Percentiles rank a stretch among this genome's conserved stretches.
phyloP scores from a whole-genome alignment of 2,797 vertebrate genomes.

The Melanotaenia boesemani region DNA sequence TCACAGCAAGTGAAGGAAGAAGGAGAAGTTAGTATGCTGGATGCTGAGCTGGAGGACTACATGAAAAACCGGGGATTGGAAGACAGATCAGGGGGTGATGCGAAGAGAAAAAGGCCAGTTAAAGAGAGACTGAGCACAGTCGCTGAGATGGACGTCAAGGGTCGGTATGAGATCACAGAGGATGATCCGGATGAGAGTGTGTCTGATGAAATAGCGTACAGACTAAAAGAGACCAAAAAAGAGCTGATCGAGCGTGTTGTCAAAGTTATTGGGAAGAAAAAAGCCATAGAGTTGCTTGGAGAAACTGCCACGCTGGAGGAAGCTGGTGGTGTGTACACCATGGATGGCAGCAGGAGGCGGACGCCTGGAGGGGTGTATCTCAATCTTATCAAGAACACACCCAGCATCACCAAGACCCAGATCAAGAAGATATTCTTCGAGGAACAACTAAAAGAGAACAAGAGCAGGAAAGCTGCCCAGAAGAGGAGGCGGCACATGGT shows the following conservation, averaged over 20 bases:
- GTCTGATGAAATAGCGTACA: constrained; percentile 91
- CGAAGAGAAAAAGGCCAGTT: constrained; percentile 88
- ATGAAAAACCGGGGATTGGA: constrained; percentile 83
- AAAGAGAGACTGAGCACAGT: constrained; percentile 90
- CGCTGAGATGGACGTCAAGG: constrained; percentile 92
- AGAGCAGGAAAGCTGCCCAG: constrained; percentile 93
- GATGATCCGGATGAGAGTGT: constrained; percentile 91
- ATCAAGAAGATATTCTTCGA: constrained; percentile 92
- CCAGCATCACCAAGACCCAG: constrained; percentile 89
- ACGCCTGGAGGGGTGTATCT: constrained; percentile 97
- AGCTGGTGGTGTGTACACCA: constrained; percentile 90
- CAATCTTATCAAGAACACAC: constrained; percentile 93
- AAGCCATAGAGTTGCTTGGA: constrained; percentile 92
- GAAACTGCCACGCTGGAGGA: constrained; percentile 94
- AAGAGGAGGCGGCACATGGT: constrained; percentile 90
- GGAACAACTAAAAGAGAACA: constrained; percentile 89
- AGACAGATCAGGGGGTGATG: constrained; percentile 75
- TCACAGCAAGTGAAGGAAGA: constrained; percentile 54
- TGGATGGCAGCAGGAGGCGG: constrained; percentile 94
- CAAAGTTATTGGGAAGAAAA: constrained; percentile 87
- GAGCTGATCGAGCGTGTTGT: constrained; percentile 93
- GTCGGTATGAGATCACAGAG: constrained; percentile 90
- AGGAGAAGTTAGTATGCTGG: constrained; percentile 84
- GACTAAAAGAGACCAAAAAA: constrained; percentile 94
- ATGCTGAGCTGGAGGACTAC: constrained; percentile 91